phyloP scores from a whole-genome alignment of 2,113 vertebrate species.

The Epinephelus fuscoguttatus region DNA sequence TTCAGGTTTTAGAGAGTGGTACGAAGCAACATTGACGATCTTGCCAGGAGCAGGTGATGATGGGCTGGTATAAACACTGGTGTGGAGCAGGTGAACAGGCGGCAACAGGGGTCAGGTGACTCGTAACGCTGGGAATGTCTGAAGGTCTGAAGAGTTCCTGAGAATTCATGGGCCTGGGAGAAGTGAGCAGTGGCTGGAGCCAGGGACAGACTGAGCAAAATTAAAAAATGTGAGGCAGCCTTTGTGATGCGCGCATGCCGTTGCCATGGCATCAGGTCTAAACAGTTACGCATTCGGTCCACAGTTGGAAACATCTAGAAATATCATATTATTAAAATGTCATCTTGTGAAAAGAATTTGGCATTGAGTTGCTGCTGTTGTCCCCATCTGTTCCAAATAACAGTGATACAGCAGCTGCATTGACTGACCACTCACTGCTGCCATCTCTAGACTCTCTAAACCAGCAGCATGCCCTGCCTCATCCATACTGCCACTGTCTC shows the following conservation, averaged over 20 bases:
- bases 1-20: neutral
- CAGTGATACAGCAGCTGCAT: neutral
- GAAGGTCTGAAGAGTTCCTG: neutral
- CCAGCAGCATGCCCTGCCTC: neutral
- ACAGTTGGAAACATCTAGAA: neutral
- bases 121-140: neutral
- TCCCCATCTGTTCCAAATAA: slow-evolving; percentile 4
- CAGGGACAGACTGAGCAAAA: neutral
- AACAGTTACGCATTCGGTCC: neutral
- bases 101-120: neutral
- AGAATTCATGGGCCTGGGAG: neutral
- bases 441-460: slow-evolving; percentile 4
- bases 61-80: neutral
- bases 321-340: slow-evolving; percentile 11
- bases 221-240: neutral
- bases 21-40: neutral
- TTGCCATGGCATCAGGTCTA: neutral
- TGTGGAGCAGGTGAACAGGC: neutral
- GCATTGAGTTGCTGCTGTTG: neutral
- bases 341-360: neutral
- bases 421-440: neutral
- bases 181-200: neutral
- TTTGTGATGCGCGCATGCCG: too few relatives aligned
- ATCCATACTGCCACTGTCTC: slow-evolving; percentile 4
- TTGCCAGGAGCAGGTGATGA: neutral